Base-by-base conservation (phyloP, 2,113 vertebrate genomes). In the Desmodus rotundus region DNA sequence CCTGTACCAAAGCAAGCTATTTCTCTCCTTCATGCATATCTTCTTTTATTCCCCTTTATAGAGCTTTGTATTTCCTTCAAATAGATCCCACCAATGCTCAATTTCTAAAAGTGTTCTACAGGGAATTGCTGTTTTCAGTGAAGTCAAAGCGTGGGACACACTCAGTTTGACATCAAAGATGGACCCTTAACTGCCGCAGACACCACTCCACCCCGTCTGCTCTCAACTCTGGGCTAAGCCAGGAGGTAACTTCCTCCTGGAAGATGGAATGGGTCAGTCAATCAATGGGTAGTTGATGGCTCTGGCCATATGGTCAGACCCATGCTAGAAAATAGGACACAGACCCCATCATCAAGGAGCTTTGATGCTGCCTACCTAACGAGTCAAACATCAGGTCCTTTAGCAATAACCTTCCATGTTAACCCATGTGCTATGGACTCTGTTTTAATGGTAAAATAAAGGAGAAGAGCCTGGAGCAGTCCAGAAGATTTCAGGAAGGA, bases 21-120 rank as follows among this genome's bases (percentile, higher is more conserved):
- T 43, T 41, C 58, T 95, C 50, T 89, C 84, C 70, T 77, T 93
- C 72, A 77, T 65, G 76, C 5, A 16, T 43, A 3, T 74, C 45
- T 95, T 91, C 58, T 92, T 97, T 92, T 83, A 95, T 58, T 24
- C 12, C 61, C 54, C 68, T 90, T 93, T 85, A 91, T 87, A 84
- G 96, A 96, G 45, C 87, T 41, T 65, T 87, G 84, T 11, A 20
- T 73, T 93, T 82, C 89, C 38, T 92, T 92, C 87, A 47, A 20
- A 19, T 38, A 92, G 58, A 28, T 65, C 45, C 87, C 87, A 68
- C 74, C 58, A 87, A 58, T 74, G 14, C 19, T 81, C 87, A 74
- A 45, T 95, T 84, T 87, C 73, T 73, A 24, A 89, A 96, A 91
- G 82, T 24, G 2, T 68, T 94, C 91, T 50, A 4, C 19, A 7